phyloP scores from a whole-genome alignment of 1,140 invertebrate genomes.

The Bombyx mandarina region DNA sequence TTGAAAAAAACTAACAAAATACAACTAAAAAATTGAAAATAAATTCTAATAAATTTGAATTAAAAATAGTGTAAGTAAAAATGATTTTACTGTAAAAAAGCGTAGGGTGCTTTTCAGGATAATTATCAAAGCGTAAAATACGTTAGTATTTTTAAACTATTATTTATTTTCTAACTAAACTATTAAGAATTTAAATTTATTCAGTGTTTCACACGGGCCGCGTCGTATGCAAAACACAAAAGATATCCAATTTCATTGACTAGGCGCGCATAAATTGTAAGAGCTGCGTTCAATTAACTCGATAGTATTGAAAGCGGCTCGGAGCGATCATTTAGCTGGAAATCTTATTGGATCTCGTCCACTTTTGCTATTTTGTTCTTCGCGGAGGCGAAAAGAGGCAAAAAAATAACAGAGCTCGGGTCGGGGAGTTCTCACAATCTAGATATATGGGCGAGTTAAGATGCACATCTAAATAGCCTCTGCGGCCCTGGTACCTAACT shows the following conservation, averaged over 20 bases:
- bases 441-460: constrained; percentile 66
- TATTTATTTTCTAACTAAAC: no score
- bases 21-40: no score
- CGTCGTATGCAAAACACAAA: no score
- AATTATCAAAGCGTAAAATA: no score
- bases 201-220: no score
- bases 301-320: constrained; percentile 18
- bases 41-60: no score
- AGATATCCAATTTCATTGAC: constrained; percentile 1
- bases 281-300: constrained; percentile 25
- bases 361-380: constrained; percentile 32
- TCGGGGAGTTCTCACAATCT: constrained; percentile 44
- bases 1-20: no score
- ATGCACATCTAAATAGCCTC: constrained; percentile 68
- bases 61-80: no score
- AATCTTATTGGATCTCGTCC: constrained; percentile 42
- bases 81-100: no score
- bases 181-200: no score
- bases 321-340: constrained; percentile 18
- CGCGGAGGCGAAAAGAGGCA: constrained; percentile 23
- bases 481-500: constrained; percentile 60
- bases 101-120: no score
- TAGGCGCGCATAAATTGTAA: constrained; percentile 11
- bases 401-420: not conserved
- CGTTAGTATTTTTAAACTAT: no score